These are phyloP conservation scores for Acrocyrtus sp. DNA, from an alignment of 2,888 invertebrate species.

Conservation along the genomic window DNA sequence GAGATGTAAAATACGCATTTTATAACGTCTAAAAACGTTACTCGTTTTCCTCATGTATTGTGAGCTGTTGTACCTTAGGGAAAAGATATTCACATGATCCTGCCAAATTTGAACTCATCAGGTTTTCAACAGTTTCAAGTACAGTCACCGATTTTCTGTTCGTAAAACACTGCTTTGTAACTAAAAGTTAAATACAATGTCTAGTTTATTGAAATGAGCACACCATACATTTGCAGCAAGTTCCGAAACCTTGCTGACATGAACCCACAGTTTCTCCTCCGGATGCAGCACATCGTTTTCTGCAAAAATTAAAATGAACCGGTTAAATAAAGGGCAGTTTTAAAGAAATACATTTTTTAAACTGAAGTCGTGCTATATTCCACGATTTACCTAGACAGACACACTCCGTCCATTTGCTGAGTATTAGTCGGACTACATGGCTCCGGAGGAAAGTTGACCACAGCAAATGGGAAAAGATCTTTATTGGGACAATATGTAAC, in stretches of 20 bases:
- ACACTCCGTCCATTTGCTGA: conserved; percentile 32
- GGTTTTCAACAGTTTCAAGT: conserved; percentile 35
- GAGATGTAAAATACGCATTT: background rate
- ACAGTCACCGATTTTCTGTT: conserved; percentile 19
- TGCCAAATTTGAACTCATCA: conserved; percentile 24
- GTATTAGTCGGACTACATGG: conserved; percentile 44
- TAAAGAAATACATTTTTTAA: background rate
- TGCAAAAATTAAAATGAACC: conserved; percentile 9
- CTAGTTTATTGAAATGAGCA: background rate
- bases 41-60: too few species aligned
- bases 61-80: too few species aligned
- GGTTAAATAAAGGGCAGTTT: background rate
- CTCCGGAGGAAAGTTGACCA: conserved; percentile 38
- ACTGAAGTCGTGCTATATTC: background rate
- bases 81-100: conserved; percentile 41
- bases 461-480: conserved; percentile 41
- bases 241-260: conserved; percentile 39
- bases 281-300: conserved; percentile 31
- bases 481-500: too few species aligned
- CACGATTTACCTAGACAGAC: conserved; percentile 26
- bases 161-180: conserved; percentile 27
- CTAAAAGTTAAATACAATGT: conserved; percentile 10
- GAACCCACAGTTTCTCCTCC: conserved; percentile 30
- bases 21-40: too few species aligned
- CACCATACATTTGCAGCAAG: conserved; percentile 40